Percentiles rank a stretch among this genome's conserved stretches.
phyloP scores from a whole-genome alignment of 2,888 invertebrate genomes.

The Noctua fimbriata region DNA sequence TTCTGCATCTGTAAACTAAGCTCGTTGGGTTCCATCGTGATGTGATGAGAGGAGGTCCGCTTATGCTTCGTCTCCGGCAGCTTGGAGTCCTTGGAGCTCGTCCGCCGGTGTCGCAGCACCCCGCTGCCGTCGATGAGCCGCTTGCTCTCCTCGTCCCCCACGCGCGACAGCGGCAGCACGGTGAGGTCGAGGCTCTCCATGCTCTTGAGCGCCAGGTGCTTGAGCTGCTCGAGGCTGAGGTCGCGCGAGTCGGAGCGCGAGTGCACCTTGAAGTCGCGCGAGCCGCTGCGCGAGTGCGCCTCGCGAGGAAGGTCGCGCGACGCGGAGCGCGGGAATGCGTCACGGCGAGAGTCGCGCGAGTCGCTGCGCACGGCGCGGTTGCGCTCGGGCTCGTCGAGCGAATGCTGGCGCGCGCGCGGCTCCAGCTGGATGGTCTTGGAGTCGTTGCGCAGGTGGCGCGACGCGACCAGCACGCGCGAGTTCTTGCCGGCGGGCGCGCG shows the following conservation, averaged over 20 bases:
- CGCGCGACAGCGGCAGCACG: slow-evolving; percentile 81
- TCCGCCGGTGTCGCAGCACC: slow-evolving; percentile 90
- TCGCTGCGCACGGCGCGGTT: slow-evolving; percentile 72
- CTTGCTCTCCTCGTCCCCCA: slow-evolving; percentile 87
- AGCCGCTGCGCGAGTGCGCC: slow-evolving; percentile 76
- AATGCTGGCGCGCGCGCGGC: slow-evolving; percentile 88
- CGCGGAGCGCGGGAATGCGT: slow-evolving; percentile 74
- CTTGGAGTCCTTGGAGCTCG: slow-evolving; percentile 90
- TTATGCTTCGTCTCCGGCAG: slow-evolving; percentile 81
- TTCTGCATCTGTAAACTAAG: slow-evolving; percentile 81
- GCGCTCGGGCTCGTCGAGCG: slow-evolving; percentile 78
- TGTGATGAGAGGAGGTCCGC: slow-evolving; percentile 88
- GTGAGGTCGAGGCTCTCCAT: slow-evolving; percentile 86
- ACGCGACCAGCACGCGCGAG: slow-evolving; percentile 87
- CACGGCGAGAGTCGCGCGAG: slow-evolving; percentile 74
- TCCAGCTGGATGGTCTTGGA: slow-evolving; percentile 92
- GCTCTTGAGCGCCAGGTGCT: slow-evolving; percentile 86
- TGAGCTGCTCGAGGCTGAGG: slow-evolving; percentile 86
- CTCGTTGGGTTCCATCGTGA: slow-evolving; percentile 85
- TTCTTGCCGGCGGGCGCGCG: slow-evolving; percentile 71
- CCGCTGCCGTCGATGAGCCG: slow-evolving; percentile 84
- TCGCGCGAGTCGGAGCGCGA: slow-evolving; percentile 90
- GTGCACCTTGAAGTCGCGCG: slow-evolving; percentile 82
- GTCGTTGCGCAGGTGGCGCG: slow-evolving; percentile 91
- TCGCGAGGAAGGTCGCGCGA: slow-evolving; percentile 66